Evolutionary conservation across 2,797 vertebrate species (phyloP).

Genomic region (Lemur catta): DNA sequence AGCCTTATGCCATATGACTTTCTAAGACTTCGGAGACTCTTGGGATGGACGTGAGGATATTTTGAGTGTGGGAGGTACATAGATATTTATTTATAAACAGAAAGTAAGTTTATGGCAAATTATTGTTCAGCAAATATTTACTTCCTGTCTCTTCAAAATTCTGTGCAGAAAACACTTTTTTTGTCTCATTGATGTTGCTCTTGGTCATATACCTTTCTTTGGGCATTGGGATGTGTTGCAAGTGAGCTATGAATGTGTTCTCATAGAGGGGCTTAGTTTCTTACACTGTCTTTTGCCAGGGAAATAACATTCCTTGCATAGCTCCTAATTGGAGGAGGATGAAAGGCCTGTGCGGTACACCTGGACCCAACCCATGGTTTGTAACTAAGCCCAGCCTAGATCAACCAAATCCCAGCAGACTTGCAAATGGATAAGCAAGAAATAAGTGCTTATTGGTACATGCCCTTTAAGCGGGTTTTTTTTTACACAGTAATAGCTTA

Average conservation of each 20-base stretch:
- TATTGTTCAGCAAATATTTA: neutral
- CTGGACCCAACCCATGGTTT: neutral
- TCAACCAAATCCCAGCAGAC: neutral
- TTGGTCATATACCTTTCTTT: neutral
- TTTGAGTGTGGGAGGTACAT: neutral
- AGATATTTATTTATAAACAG: slow-evolving; percentile 12
- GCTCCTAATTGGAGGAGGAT: neutral
- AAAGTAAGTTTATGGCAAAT: neutral
- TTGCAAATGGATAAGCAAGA: neutral
- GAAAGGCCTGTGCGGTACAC: neutral
- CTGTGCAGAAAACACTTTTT: neutral
- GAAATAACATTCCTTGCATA: neutral
- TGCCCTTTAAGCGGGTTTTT: neutral
- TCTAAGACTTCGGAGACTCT: neutral
- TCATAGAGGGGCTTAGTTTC: neutral
- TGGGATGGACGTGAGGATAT: neutral
- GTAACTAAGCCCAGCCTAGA: neutral
- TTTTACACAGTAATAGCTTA: neutral
- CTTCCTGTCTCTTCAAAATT: neutral
- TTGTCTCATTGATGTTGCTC: neutral
- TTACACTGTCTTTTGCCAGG: neutral
- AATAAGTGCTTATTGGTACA: neutral
- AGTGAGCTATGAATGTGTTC: neutral
- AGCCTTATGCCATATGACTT: neutral
- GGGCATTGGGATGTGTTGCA: neutral